These are phyloP conservation scores for Resseliella maxima DNA, from an alignment of 2,888 invertebrate species.

Conservation along the genomic window DNA sequence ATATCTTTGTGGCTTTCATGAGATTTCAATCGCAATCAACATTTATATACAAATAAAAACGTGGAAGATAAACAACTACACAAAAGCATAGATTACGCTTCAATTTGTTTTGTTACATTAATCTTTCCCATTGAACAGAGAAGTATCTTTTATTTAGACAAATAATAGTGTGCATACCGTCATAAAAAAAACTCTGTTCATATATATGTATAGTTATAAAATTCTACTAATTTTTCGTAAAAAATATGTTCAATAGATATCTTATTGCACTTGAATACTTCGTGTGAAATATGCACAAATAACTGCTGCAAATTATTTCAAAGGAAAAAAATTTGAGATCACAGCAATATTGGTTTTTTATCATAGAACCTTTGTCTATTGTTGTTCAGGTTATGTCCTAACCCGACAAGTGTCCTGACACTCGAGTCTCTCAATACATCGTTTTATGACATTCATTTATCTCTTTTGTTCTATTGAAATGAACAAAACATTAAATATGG, in stretches of 20 bases:
- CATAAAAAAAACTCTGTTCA: neutral
- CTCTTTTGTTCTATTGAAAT: too few species aligned
- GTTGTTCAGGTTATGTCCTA: too few species aligned
- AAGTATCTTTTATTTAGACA: neutral
- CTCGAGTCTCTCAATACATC: too few species aligned
- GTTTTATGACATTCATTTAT: too few species aligned
- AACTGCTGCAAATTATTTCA: neutral
- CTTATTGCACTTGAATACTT: neutral
- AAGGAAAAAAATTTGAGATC: neutral
- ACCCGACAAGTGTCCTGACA: too few species aligned
- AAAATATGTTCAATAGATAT: neutral
- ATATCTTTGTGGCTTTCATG: conserved; percentile 1
- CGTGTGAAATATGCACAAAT: neutral
- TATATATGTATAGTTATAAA: neutral
- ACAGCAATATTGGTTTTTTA: too few species aligned
- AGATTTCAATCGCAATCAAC: neutral
- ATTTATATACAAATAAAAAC: conserved; percentile 17
- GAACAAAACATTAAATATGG: too few species aligned
- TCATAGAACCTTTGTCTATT: too few species aligned
- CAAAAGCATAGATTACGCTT: conserved; percentile 19
- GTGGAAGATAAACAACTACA: neutral
- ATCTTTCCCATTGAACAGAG: conserved; percentile 12
- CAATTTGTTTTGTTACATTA: neutral
- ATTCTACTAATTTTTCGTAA: neutral
- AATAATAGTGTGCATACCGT: neutral